A percentile compares a stretch with the other conserved stretches of the same genome.
These are phyloP conservation scores for Halcyon leucocephala DNA, from an alignment of 2,797 vertebrate species.

Conservation along the genomic window DNA sequence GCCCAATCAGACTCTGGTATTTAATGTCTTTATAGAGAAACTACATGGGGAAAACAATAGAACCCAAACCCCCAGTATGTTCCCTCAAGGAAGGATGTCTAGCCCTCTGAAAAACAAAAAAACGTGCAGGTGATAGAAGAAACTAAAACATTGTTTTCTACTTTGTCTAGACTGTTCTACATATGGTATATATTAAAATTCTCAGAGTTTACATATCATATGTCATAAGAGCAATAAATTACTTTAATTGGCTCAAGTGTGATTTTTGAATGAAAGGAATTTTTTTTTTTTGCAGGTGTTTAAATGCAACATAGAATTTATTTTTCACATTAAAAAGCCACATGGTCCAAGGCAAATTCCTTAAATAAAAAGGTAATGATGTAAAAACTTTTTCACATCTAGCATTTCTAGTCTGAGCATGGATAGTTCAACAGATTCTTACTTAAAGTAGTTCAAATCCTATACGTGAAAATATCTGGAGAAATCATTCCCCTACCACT, in stretches of 20 bases:
- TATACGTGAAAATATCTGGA: background rate
- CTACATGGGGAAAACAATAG: background rate
- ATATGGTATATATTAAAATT: background rate
- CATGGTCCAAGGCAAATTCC: background rate
- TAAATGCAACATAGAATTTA: background rate
- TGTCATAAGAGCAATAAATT: background rate
- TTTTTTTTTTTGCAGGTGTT: background rate
- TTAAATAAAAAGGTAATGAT: background rate
- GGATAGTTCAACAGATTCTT: background rate
- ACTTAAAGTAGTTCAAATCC: background rate
- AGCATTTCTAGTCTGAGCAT: background rate
- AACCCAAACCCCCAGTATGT: accelerated
- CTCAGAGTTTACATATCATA: background rate
- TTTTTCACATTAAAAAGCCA: background rate
- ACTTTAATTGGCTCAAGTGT: background rate
- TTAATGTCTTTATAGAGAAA: background rate
- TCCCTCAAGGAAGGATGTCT: background rate
- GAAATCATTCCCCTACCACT: background rate
- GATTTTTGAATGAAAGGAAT: background rate
- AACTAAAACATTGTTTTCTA: background rate
- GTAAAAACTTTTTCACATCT: background rate
- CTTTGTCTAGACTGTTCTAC: background rate
- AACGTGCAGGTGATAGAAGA: background rate
- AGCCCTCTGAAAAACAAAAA: background rate
- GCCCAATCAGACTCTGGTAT: background rate